Evolutionary conservation across 2,888 invertebrate genomes (phyloP), one percentile per base, ranked within the genome.

Genomic region (Branchinecta sandiegonensis): DNA sequence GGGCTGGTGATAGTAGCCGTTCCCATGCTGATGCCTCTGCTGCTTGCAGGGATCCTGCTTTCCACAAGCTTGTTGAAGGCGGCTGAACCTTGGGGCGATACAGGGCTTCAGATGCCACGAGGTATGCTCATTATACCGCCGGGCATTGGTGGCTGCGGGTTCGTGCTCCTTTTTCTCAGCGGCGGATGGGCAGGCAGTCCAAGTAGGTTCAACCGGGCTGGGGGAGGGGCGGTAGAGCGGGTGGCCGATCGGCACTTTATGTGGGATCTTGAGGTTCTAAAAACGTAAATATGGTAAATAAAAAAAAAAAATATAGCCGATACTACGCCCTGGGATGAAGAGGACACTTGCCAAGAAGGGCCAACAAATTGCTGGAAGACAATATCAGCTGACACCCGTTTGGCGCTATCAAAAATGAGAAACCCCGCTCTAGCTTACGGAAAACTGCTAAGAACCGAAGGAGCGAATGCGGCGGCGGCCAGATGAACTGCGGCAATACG

Each of bases 11-110:
- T 56, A 56, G 17, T 56, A 56, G 17, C 56, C 56, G 56, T 17
- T 56, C 17, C 56, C 56, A 14, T 56, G 56, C 10, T 56, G 56
- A n/a, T 56, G 56, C 17, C 56, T n/a, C n/a, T 17, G 14, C 17
- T 56, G 56, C 56, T 56, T 56, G 17, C 56, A 56, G 14, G 56
- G 17, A 56, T 56, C 56, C 56, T 56, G 56, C 56, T 56, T 56
- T 9, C 56, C 8, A 56, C 56, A 56, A 14, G 56, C 56, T 56
- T 56, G 56, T 17, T 56, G 56, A 56, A 56, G 56, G 56, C 56
- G 56, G 56, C 56, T 56, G 17, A 56, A 56, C n/a, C 56, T n/a
- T 14, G 56, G 56, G 17, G 56, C 56, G 10, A 56, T 56, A 56
- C 56, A 56, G 8, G 56, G 56, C 17, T 56, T 56, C 56, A 56